These are phyloP conservation scores for Silurus glanis DNA, from an alignment of 2,113 vertebrate genomes.

Conservation along the genomic window DNA sequence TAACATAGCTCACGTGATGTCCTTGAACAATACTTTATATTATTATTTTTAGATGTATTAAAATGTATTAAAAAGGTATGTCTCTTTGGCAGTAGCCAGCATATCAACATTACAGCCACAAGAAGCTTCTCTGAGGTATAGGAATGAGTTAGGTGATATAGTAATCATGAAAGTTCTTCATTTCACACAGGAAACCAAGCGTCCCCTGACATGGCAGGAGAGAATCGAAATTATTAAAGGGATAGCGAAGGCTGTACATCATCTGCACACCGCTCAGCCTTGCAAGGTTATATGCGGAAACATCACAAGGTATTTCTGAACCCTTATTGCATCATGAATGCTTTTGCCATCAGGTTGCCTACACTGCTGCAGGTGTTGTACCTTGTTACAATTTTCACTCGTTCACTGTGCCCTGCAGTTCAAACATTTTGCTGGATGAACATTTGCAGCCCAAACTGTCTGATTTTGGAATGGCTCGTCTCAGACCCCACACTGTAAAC, in stretches of 20 bases:
- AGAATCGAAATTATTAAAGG: conserved; percentile 67
- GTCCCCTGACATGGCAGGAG: conserved; percentile 65
- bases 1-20: too few relatives aligned
- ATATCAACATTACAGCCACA: neutral
- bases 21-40: too few relatives aligned
- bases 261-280: conserved; percentile 63
- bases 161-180: neutral
- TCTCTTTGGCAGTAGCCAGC: neutral
- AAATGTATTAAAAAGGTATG: too few relatives aligned
- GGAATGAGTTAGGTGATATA: conserved; percentile 38
- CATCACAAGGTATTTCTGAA: conserved; percentile 65
- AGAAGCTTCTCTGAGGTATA: neutral
- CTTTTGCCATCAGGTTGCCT: neutral
- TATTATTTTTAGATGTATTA: too few relatives aligned
- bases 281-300: conserved; percentile 68
- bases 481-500: conserved; percentile 64
- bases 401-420: conserved; percentile 49
- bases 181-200: conserved; percentile 43
- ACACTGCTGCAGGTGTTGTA: neutral
- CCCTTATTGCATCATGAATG: neutral
- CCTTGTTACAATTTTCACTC: neutral
- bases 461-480: conserved; percentile 68
- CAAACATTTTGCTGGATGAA: conserved; percentile 72
- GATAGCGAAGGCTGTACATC: conserved; percentile 61
- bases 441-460: conserved; percentile 68